Evolutionary conservation across 1,140 invertebrate species (phyloP).

Genomic region (Atta cephalotes): DNA sequence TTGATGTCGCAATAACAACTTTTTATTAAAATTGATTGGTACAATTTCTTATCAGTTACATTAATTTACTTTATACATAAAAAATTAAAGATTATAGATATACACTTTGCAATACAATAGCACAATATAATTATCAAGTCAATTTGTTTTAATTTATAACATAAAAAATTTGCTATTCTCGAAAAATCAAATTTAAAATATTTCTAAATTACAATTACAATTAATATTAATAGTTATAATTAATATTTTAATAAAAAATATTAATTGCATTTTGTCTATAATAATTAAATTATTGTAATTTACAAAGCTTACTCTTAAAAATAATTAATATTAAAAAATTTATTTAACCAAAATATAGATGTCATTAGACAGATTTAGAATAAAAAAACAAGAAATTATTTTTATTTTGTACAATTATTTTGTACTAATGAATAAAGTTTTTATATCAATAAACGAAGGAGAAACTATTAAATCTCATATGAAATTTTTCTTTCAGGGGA

Average conservation of each 20-base stretch:
- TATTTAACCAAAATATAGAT: too few relatives aligned
- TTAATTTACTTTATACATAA: background rate
- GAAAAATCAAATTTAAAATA: background rate
- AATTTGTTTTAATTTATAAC: background rate
- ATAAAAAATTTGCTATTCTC: background rate
- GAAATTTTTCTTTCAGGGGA: background rate
- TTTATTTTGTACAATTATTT: too few relatives aligned
- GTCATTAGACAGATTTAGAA: too few relatives aligned
- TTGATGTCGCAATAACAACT: constrained; percentile 1
- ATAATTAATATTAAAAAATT: too few relatives aligned
- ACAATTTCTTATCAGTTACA: background rate
- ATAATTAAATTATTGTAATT: too few relatives aligned
- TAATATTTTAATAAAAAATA: too few relatives aligned
- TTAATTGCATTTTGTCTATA: too few relatives aligned
- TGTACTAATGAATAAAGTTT: background rate
- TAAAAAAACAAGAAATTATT: too few relatives aligned
- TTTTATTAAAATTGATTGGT: background rate
- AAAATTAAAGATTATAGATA: background rate
- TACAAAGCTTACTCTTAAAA: too few relatives aligned
- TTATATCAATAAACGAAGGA: background rate
- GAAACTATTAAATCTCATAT: background rate
- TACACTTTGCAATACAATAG: background rate
- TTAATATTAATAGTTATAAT: too few relatives aligned
- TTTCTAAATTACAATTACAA: too few relatives aligned
- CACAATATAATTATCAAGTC: background rate